Evolutionary conservation across 2,888 invertebrate species (phyloP).

Genomic region (Tinea pellionella): DNA sequence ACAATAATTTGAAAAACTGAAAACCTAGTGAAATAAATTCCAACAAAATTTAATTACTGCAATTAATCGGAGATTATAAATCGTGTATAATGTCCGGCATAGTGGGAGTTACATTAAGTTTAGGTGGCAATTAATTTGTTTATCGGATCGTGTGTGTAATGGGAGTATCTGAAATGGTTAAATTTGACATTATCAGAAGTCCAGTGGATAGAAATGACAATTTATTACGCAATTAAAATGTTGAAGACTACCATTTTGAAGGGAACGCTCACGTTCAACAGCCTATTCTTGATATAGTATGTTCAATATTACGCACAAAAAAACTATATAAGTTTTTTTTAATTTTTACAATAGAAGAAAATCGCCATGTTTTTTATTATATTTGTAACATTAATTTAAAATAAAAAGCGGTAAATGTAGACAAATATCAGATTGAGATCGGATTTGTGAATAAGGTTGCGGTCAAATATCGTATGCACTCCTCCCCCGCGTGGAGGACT

Average conservation of each 20-base stretch:
- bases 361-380: too few relatives aligned
- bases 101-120: background rate
- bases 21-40: too few relatives aligned
- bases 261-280: background rate
- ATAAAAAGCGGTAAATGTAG: too few relatives aligned
- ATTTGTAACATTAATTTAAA: too few relatives aligned
- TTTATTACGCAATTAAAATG: slow-evolving; percentile 33
- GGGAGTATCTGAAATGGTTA: slow-evolving; percentile 21
- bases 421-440: too few relatives aligned
- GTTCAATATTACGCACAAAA: too few relatives aligned
- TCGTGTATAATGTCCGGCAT: background rate
- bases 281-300: background rate
- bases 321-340: too few relatives aligned
- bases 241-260: slow-evolving; percentile 15
- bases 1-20: too few relatives aligned
- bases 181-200: slow-evolving; percentile 51
- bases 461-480: background rate
- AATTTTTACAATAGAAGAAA: too few relatives aligned
- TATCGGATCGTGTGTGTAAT: background rate
- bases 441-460: background rate
- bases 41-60: too few relatives aligned
- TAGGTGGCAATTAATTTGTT: background rate
- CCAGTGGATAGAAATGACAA: slow-evolving; percentile 29
- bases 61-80: too few relatives aligned
- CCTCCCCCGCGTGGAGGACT: background rate